These are phyloP conservation scores for Rugalucina vietnamica DNA, from an alignment of 2,888 invertebrate species.

Conservation along the genomic window DNA sequence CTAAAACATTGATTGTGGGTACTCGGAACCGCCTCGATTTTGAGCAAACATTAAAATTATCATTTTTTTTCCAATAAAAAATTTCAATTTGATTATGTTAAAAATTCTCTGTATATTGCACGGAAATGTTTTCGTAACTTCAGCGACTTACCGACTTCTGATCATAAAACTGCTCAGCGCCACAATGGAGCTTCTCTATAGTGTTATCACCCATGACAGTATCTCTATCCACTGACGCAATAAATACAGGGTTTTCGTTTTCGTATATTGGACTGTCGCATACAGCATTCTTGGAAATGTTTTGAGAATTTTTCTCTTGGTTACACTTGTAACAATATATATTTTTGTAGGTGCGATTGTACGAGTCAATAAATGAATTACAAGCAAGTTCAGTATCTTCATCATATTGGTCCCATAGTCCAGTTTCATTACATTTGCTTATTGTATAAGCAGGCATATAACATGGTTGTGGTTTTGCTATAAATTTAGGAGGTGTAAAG, in stretches of 20 bases:
- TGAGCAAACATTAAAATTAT: too few relatives aligned
- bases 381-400: background rate
- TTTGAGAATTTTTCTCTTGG: background rate
- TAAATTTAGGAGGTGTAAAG: background rate
- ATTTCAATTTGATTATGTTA: too few relatives aligned
- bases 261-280: background rate
- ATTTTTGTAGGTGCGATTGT: background rate
- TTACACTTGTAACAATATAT: background rate
- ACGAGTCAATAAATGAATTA: background rate
- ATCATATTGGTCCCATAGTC: background rate
- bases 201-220: too few relatives aligned
- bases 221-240: background rate
- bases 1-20: too few relatives aligned
- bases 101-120: too few relatives aligned
- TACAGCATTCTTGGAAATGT: too few relatives aligned
- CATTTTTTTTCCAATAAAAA: too few relatives aligned
- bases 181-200: background rate
- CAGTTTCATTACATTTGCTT: background rate
- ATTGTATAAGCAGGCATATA: background rate
- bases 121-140: too few relatives aligned
- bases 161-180: background rate
- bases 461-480: background rate
- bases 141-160: background rate
- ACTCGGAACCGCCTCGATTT: too few relatives aligned
- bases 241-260: background rate